phyloP scores from a whole-genome alignment of 1,140 invertebrate genomes.

The Chymomyza costata region DNA sequence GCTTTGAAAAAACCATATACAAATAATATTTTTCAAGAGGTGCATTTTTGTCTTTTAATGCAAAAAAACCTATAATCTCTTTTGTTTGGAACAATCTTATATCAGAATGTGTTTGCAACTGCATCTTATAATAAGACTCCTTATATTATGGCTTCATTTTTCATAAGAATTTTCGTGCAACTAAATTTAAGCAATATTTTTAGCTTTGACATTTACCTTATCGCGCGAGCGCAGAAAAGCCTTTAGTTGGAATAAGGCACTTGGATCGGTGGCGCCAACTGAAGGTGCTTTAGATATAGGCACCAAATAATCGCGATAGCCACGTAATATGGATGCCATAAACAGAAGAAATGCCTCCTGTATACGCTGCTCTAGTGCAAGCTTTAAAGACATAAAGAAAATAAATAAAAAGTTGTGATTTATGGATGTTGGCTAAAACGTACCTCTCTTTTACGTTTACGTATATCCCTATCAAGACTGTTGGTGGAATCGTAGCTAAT shows the following conservation, averaged over 20 bases:
- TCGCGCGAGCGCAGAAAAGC: constrained; percentile 82
- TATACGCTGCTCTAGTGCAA: constrained; percentile 92
- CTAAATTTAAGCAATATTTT: background rate
- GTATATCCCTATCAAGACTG: constrained; percentile 79
- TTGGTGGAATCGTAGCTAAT: constrained; percentile 78
- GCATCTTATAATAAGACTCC: no score
- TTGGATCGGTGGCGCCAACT: constrained; percentile 94
- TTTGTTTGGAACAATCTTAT: no score
- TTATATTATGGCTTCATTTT: no score
- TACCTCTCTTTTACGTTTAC: constrained; percentile 78
- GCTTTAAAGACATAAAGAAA: constrained; percentile 76
- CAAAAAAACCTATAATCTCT: no score
- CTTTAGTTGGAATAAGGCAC: constrained; percentile 95
- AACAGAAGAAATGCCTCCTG: constrained; percentile 98
- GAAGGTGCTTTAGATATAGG: constrained; percentile 97
- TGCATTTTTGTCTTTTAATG: no score
- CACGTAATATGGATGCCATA: constrained; percentile 94
- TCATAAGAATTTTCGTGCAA: no score
- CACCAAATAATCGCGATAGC: constrained; percentile 91
- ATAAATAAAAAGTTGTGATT: constrained; percentile 10
- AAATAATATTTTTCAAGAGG: no score
- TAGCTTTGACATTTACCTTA: constrained; percentile 75
- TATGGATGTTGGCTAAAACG: constrained; percentile 45
- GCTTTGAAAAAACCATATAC: no score
- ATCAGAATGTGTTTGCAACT: no score